Conservation (phyloP, 2,113 vertebrate species). For the Meleagris gallopavo region DNA sequence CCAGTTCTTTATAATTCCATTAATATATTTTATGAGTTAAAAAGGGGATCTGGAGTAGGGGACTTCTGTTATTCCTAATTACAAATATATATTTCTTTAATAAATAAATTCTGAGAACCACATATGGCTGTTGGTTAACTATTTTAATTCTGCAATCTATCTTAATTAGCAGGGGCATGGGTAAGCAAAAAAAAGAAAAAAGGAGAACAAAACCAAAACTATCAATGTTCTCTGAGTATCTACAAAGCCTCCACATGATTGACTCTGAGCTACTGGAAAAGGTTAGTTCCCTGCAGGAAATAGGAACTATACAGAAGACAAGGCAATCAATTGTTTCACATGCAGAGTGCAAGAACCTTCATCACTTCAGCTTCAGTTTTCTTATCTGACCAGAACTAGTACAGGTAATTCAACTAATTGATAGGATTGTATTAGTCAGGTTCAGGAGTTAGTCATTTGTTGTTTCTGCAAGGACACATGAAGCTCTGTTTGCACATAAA, state of each 20-base stretch:
- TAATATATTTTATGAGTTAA: neutral
- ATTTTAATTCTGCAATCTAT: neutral
- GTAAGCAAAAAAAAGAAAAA: neutral
- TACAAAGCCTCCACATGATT: neutral
- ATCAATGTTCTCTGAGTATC: neutral
- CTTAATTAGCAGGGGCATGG: neutral
- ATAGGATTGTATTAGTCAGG: neutral
- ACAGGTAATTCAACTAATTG: constrained; percentile 1
- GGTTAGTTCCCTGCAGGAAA: neutral
- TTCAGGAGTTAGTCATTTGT: neutral
- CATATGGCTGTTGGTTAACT: neutral
- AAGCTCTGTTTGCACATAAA: neutral
- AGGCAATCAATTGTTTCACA: neutral
- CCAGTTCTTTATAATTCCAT: neutral
- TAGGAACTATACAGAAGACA: neutral
- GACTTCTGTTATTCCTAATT: neutral
- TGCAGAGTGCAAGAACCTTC: neutral
- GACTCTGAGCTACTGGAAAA: neutral
- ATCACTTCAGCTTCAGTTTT: neutral
- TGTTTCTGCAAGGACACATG: neutral
- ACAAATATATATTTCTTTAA: neutral
- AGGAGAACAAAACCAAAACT: neutral
- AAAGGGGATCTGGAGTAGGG: neutral
- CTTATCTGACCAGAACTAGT: neutral
- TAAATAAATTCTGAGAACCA: neutral